Evolutionary conservation across 2,113 vertebrate genomes (phyloP), one percentile per base, ranked within the genome.

Genomic region (Noctilio leporinus): DNA sequence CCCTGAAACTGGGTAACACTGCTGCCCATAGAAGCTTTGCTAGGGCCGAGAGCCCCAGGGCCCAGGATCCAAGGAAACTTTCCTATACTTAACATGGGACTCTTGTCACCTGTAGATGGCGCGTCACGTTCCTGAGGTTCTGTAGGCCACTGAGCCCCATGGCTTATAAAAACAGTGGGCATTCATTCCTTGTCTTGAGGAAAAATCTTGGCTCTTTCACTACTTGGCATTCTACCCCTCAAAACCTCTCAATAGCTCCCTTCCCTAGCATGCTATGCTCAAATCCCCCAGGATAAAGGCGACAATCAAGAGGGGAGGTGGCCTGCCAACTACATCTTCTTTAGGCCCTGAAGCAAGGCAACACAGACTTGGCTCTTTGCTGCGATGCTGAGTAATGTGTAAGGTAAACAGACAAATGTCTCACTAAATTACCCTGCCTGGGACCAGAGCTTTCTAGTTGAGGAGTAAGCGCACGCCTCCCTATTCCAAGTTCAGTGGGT

Each of bases 391-490:
- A 92, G 49, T 26, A 49, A 62, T 1, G 22, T 6, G n/a, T 33
- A 65, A 51, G 55, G 49, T 59, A 86, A 89, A 91, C 38, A 76
- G 65, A 82, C 15, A 28, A 85, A 72, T 7, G 15, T 40, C 64
- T 64, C 57, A 55, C 40, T 64, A 19, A 85, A 55, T 65, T 35
- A 64, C 24, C 62, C 53, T 43, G 86, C 67, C 40, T 47, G 30
- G 53, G 62, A 72, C 62, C 72, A 67, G 53, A 69, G 83, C 33
- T 82, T 55, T 53, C 40, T 20, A 93, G 47, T 43, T 40, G 35
- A 9, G 81, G 20, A 95, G 84, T 49, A 64, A 92, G 57, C 45
- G 51, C 65, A 59, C 43, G 40, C 22, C 51, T 91, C 59, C 12
- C 47, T 43, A 43, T 19, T 43, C 55, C 72, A 81, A 64, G 47